Evolutionary conservation across 92 coral and sea anemone species (phyloP).

Genomic region (Anthopleura xanthogrammica): DNA sequence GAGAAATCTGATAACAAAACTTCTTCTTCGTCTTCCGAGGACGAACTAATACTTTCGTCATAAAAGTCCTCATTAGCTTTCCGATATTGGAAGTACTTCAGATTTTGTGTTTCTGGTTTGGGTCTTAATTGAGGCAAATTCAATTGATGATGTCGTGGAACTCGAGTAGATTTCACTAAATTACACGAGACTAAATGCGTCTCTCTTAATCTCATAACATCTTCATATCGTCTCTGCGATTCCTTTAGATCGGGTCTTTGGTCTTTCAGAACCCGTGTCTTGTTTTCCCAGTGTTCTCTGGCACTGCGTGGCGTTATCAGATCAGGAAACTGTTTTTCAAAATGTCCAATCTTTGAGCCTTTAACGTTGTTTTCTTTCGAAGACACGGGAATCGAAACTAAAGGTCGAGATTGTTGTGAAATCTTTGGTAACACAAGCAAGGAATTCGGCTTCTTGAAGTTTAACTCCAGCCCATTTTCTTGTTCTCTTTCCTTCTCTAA

Average conservation of each 20-base stretch:
- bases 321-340: slow-evolving; percentile 4
- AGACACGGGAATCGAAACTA: slow-evolving; percentile 20
- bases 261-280: neutral
- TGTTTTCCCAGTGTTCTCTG: slow-evolving; percentile 30
- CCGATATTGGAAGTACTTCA: slow-evolving; percentile 22
- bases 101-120: neutral
- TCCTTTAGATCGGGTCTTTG: slow-evolving; percentile 10
- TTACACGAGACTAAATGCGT: slow-evolving; percentile 23
- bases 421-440: slow-evolving; percentile 29
- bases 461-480: neutral
- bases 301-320: slow-evolving; percentile 11
- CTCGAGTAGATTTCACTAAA: slow-evolving; percentile 1
- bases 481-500: neutral
- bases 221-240: slow-evolving; percentile 26
- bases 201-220: slow-evolving; percentile 21
- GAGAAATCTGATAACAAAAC: slow-evolving; percentile 9
- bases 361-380: neutral
- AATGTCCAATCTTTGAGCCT: neutral
- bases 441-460: neutral
- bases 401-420: slow-evolving; percentile 8
- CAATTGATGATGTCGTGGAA: neutral
- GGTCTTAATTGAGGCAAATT: slow-evolving; percentile 18
- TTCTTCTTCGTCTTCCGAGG: slow-evolving; percentile 1
- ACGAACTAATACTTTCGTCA: neutral
- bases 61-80: slow-evolving; percentile 2